Conservation (phyloP, 2,888 invertebrate species). For the Dolichomitus sp. region DNA sequence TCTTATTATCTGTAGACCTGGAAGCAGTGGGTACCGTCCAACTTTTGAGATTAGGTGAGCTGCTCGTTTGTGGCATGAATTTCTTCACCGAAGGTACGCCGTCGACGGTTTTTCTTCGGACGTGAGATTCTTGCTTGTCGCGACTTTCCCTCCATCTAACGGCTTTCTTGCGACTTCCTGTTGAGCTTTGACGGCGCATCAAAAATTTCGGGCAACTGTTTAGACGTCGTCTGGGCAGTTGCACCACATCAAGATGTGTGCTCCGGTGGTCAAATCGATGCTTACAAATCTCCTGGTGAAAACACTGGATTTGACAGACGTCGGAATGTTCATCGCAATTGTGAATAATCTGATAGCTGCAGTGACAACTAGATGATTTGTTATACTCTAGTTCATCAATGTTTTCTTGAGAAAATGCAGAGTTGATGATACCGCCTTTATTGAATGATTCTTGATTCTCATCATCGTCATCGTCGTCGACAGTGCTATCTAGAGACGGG, state of each 20-base stretch:
- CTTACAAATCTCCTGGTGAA: slow-evolving; percentile 67
- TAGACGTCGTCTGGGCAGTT: slow-evolving; percentile 66
- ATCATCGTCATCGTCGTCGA: slow-evolving; percentile 47
- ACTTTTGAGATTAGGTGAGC: slow-evolving; percentile 75
- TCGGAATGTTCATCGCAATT: slow-evolving; percentile 67
- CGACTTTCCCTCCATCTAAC: slow-evolving; percentile 82
- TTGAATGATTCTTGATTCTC: slow-evolving; percentile 51
- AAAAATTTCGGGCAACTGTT: slow-evolving; percentile 77
- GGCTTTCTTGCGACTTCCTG: slow-evolving; percentile 75
- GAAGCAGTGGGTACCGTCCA: slow-evolving; percentile 42
- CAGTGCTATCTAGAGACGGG: slow-evolving; percentile 39
- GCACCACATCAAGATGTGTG: slow-evolving; percentile 18
- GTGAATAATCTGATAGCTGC: slow-evolving; percentile 13
- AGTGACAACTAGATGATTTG: slow-evolving; percentile 52
- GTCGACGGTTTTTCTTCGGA: slow-evolving; percentile 75
- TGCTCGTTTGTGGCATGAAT: slow-evolving; percentile 71
- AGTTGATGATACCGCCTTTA: slow-evolving; percentile 74
- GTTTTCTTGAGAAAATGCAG: slow-evolving; percentile 75
- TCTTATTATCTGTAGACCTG: slow-evolving; percentile 21
- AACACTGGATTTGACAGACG: slow-evolving; percentile 73
- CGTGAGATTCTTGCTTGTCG: slow-evolving; percentile 50
- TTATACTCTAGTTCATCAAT: slow-evolving; percentile 43
- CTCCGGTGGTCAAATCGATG: slow-evolving; percentile 53
- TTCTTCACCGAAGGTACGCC: slow-evolving; percentile 71
- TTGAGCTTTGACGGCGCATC: slow-evolving; percentile 77